These are phyloP conservation scores for Channa striata DNA, from an alignment of 2,797 vertebrate species.

Conservation along the genomic window DNA sequence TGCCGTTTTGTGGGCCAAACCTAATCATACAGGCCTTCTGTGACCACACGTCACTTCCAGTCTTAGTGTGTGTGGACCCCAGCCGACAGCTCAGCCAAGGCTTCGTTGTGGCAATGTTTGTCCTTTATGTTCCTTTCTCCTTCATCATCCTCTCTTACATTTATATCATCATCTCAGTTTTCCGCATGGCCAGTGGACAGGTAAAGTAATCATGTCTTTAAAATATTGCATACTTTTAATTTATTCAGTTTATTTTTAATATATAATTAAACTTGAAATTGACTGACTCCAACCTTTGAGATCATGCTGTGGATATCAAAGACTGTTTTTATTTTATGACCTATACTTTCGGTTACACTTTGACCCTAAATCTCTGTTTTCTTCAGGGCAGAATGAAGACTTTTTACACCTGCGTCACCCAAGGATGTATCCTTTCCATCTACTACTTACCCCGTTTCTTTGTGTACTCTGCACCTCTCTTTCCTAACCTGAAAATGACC, in stretches of 20 bases:
- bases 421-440: constrained; percentile 73
- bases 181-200: constrained; percentile 72
- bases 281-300: no score
- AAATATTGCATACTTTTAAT: no score
- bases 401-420: constrained; percentile 78
- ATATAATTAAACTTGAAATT: no score
- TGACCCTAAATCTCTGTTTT: background rate
- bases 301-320: no score
- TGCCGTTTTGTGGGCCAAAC: constrained; percentile 72
- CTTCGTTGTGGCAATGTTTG: constrained; percentile 64
- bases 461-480: constrained; percentile 42
- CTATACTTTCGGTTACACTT: no score
- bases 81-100: constrained; percentile 43
- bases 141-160: constrained; percentile 78
- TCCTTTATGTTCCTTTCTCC: constrained; percentile 73
- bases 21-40: constrained; percentile 76
- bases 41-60: constrained; percentile 72
- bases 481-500: constrained; percentile 46
- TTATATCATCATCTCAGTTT: constrained; percentile 70
- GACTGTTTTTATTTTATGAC: no score
- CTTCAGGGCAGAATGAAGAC: constrained; percentile 70
- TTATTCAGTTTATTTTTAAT: no score
- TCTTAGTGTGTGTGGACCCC: constrained; percentile 72
- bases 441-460: constrained; percentile 59
- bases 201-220: no score